phyloP scores from a whole-genome alignment of 2,888 invertebrate species.

The Morpho deidamia region DNA sequence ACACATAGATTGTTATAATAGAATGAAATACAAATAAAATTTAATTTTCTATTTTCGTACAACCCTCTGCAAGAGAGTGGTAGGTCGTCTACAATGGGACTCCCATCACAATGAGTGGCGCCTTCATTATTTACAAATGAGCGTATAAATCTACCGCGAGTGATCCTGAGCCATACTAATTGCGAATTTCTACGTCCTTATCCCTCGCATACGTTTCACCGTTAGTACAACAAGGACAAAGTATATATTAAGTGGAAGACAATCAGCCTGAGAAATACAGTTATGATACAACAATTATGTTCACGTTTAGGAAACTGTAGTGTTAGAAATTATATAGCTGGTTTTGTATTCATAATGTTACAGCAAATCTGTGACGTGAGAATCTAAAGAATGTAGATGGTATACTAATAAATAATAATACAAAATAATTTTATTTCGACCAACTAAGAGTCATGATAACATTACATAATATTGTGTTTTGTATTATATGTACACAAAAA shows the following conservation, averaged over 20 bases:
- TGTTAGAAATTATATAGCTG: slow-evolving; percentile 2
- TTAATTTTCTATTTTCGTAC: slow-evolving; percentile 20
- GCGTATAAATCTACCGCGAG: slow-evolving; percentile 64
- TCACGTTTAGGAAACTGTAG: slow-evolving; percentile 12
- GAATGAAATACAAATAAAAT: slow-evolving; percentile 1
- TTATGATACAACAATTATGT: slow-evolving; percentile 14
- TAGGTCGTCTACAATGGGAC: slow-evolving; percentile 63
- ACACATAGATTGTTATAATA: too few relatives aligned
- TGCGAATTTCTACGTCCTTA: slow-evolving; percentile 27
- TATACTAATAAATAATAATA: too few relatives aligned
- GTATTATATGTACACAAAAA: too few relatives aligned
- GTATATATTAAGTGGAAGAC: slow-evolving; percentile 18
- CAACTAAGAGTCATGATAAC: too few relatives aligned
- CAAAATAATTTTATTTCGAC: too few relatives aligned
- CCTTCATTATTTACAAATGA: slow-evolving; percentile 74
- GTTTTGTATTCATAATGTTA: slow-evolving; percentile 15
- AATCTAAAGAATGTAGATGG: neutral
- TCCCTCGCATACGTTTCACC: slow-evolving; percentile 4
- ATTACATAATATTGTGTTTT: too few relatives aligned
- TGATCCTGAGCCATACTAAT: slow-evolving; percentile 51
- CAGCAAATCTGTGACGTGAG: neutral
- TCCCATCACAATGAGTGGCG: slow-evolving; percentile 73
- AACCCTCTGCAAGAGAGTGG: slow-evolving; percentile 56
- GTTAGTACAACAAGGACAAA: slow-evolving; percentile 9
- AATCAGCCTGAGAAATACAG: slow-evolving; percentile 14